Evolutionary conservation across 1,140 invertebrate genomes (phyloP), one percentile per base, ranked within the genome.

Genomic region (Sycophila sp.): DNA sequence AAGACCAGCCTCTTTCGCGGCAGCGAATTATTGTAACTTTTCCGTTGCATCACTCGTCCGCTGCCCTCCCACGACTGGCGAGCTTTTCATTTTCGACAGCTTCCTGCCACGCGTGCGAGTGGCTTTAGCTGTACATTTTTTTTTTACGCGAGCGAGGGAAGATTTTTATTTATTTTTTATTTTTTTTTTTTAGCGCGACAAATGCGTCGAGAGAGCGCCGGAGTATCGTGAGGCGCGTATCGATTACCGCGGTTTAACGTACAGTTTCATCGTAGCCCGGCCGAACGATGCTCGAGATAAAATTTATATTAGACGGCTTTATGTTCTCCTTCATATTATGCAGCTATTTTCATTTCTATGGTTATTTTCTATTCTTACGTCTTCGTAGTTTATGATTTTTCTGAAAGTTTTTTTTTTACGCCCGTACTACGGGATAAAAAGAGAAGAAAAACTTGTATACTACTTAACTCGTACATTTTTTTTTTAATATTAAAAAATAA

Each of bases 1-100:
- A 62, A 62, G 38, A 5, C 15, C 15, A 62, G 2, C n/a, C n/a
- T n/a, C n/a, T n/a, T n/a, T 56, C 26, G 10, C 4, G 24, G 5
- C 7, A 65, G 17, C 36, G 38, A 40, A 67, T 45, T 45, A 67
- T 67, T 51, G 38, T 26, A 7, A 56, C 26, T 58, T 67, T 53
- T 38, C 22, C 36, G 24, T 30, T n/a, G 51, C 53, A 42, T 45
- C 24, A 26, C 36, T 3, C 15, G 19, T 4, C 1, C 30, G 2
- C 30, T 26, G 42, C 28, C 22, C n/a, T 19, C 30, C 26, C 4
- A 32, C 24, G 5, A 15, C 32, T 5, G 2, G 15, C 3, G 2
- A 30, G 0, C 11, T 17, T 65, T 42, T 42, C 24, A n/a, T 30
- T 55, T 36, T 42, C 47, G 15, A 2, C 10, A n/a, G n/a, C n/a